Base-by-base conservation (phyloP, 2,797 vertebrate genomes). In the Sebastiscus tertius region DNA sequence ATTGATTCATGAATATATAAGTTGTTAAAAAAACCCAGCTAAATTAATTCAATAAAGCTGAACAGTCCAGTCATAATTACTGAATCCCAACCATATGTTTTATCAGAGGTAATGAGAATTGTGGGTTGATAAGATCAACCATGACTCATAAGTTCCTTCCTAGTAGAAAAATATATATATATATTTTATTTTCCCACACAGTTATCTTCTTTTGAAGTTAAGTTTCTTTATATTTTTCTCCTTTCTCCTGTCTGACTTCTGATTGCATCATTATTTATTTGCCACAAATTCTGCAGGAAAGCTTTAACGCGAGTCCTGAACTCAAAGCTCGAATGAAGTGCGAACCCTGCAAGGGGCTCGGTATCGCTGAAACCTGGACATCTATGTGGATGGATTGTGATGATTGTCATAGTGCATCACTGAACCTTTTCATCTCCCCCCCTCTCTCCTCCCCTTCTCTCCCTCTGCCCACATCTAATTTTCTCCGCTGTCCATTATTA, bases 401-500 rank as follows among this genome's bases (percentile, higher is more conserved):
- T 42, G 62, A 61, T 4, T 26, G 68, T 61, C 67, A 42, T 3
- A 14, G 54, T 20, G 20, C 14, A 59, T 69, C 58, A 4, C 71
- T 71, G 56, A 49, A 39, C 18, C 55, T 75, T 34, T 69, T 27
- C 34, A 31, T 54, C 64, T 54, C 52, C 22, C 14, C 4, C 31
- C 13, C 5, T 0, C 0, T 7, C 31, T 59, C 26, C 5, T 18
- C 36, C 34, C 49, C 9, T n/a, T 14, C 34, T 54, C 65, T 55
- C 42, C 46, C n/a, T 18, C 8, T 22, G 56, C 26, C n/a, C 73
- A 66, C 39, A 34, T 80, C 70, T 60, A 6, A 64, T 82, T 75
- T 64, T 80, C 66, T 72, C 66, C 54, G 54, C 82, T 70, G 67
- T 68, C 77, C 46, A 54, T 84, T 64, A 75, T 67, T 72, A 80